A percentile compares a stretch with the other conserved stretches of the same genome.
Conservation (phyloP, 2,113 vertebrate species). For the Martes martes region DNA sequence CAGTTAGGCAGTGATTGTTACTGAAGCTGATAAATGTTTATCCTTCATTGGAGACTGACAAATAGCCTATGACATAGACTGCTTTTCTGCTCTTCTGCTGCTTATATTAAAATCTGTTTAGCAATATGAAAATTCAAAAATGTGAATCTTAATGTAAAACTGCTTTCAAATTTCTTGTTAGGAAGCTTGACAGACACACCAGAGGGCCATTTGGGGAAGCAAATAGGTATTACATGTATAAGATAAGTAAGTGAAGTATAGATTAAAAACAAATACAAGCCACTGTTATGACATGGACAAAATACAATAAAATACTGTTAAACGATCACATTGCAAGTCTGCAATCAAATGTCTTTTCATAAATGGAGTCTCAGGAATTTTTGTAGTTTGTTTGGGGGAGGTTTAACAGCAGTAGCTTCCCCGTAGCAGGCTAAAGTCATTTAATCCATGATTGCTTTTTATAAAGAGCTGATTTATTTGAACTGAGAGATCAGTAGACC, state of each 20-base stretch:
- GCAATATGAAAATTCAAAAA: conserved; percentile 20
- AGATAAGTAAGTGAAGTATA: neutral
- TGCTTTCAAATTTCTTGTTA: conserved; percentile 31
- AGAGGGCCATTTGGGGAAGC: neutral
- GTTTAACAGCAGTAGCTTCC: neutral
- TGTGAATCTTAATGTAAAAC: conserved; percentile 46
- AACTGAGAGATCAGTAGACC: neutral
- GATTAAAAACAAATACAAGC: neutral
- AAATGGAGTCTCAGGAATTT: neutral
- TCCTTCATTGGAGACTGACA: conserved; percentile 32
- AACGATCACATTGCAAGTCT: neutral
- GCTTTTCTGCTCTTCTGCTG: neutral
- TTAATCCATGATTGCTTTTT: neutral
- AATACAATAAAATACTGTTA: neutral
- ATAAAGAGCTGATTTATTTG: conserved; percentile 32
- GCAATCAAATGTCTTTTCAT: neutral
- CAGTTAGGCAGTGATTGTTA: conserved; percentile 32
- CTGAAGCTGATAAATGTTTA: conserved; percentile 52
- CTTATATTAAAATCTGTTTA: conserved; percentile 34
- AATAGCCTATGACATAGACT: neutral
- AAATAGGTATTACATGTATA: neutral
- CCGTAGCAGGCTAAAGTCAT: neutral
- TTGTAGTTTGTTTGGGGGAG: neutral
- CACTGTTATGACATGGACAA: neutral
- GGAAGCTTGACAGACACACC: neutral